A percentile compares a stretch with the other conserved stretches of the same genome.
These are phyloP conservation scores for Solea solea DNA, from an alignment of 2,113 vertebrate genomes.

Conservation along the genomic window DNA sequence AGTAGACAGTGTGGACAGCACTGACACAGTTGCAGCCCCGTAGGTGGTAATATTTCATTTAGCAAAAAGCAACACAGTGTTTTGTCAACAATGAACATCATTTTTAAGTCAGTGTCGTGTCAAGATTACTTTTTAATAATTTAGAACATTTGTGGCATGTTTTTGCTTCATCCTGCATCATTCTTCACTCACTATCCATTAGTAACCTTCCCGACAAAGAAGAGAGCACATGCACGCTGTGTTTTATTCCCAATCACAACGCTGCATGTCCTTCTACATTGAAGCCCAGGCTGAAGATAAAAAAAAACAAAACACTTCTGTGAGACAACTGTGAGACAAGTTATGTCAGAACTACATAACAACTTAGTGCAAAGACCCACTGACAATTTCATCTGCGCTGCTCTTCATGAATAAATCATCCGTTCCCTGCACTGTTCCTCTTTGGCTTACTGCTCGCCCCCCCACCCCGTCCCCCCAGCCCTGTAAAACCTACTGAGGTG, in stretches of 20 bases:
- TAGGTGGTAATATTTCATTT: too few species aligned
- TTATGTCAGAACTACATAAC: conserved; percentile 45
- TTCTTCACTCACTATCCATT: too few species aligned
- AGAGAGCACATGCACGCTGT: conserved; percentile 8
- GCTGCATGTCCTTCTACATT: background rate
- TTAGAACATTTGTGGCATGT: too few species aligned
- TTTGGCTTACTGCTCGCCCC: conserved; percentile 8
- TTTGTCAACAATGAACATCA: too few species aligned
- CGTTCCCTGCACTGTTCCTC: conserved; percentile 37
- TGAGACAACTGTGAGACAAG: conserved; percentile 21
- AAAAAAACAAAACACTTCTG: conserved; percentile 24
- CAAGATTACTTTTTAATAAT: too few species aligned
- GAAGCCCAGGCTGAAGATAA: conserved; percentile 25
- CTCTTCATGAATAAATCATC: conserved; percentile 80
- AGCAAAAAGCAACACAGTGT: too few species aligned
- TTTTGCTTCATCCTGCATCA: too few species aligned
- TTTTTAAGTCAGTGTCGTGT: too few species aligned
- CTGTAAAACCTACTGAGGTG: conserved; percentile 79
- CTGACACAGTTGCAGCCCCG: too few species aligned
- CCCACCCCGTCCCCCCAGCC: conserved; percentile 43
- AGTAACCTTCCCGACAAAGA: background rate
- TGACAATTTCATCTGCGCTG: conserved; percentile 61
- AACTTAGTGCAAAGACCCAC: conserved; percentile 36
- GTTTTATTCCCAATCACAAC: conserved; percentile 13
- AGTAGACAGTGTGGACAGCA: too few species aligned